Evolutionary conservation across 2,113 vertebrate species (phyloP).

Genomic region (Amia ocellicauda): DNA sequence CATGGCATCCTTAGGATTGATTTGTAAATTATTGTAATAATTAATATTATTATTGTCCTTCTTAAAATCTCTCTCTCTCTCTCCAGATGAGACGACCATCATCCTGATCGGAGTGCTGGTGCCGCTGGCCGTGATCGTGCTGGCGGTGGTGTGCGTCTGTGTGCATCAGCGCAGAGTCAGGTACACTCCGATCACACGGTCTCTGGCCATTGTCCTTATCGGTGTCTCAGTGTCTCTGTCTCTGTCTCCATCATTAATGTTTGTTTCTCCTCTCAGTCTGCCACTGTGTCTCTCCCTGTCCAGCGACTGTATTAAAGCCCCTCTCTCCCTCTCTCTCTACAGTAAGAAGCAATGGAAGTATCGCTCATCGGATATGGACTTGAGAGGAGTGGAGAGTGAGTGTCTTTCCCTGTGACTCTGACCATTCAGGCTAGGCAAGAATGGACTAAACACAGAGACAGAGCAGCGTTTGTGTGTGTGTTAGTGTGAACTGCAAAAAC

Average conservation of each 20-base stretch:
- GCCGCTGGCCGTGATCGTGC: constrained; percentile 29
- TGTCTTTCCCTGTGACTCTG: too few species aligned
- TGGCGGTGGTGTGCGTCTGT: constrained; percentile 32
- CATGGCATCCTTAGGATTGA: too few species aligned
- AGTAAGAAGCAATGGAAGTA: neutral
- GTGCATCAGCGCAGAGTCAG: constrained; percentile 39
- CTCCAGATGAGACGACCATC: constrained; percentile 39
- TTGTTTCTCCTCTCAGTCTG: too few species aligned
- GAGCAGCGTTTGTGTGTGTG: too few species aligned
- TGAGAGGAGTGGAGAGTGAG: constrained; percentile 7
- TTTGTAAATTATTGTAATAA: too few species aligned
- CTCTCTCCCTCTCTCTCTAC: neutral
- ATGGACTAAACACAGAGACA: too few species aligned
- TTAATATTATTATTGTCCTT: too few species aligned
- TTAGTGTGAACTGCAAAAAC: too few species aligned
- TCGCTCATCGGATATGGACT: neutral
- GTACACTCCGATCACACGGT: constrained; percentile 40
- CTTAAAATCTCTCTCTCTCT: constrained; percentile 17
- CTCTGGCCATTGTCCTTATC: neutral
- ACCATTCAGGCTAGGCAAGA: too few species aligned
- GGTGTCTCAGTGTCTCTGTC: neutral
- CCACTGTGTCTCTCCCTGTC: neutral
- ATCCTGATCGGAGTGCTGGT: constrained; percentile 60
- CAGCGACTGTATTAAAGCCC: too few species aligned
- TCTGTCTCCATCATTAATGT: too few species aligned